Percentiles rank a stretch among this genome's conserved stretches.
Evolutionary conservation across 2,113 vertebrate genomes (phyloP).

Genomic region (Calyptommatus sinebrachiatus): DNA sequence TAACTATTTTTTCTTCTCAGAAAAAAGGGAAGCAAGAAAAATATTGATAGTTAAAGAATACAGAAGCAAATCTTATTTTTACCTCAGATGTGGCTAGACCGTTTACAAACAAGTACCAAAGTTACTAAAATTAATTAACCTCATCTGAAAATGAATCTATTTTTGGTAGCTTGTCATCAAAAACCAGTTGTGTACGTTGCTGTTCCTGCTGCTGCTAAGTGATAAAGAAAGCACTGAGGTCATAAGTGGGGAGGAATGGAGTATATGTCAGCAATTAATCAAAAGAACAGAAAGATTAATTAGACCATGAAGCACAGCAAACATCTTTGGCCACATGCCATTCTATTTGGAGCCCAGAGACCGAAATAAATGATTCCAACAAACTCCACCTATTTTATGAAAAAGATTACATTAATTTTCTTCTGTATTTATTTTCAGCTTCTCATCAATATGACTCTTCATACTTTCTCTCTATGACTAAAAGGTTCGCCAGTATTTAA

Average conservation of each 20-base stretch:
- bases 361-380: conserved; percentile 20
- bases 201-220: neutral
- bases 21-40: neutral
- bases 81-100: neutral
- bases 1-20: neutral
- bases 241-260: conserved; percentile 28
- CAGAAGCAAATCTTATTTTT: neutral
- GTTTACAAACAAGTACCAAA: neutral
- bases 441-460: neutral
- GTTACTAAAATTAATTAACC: conserved; percentile 26
- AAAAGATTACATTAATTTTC: conserved; percentile 8
- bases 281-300: conserved; percentile 48
- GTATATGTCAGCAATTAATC: conserved; percentile 50
- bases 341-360: conserved; percentile 27
- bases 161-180: conserved; percentile 8
- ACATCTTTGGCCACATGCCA: conserved; percentile 25
- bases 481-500: neutral
- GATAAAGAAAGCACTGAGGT: conserved; percentile 14
- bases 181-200: neutral
- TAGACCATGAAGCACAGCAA: conserved; percentile 4
- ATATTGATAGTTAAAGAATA: neutral
- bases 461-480: neutral
- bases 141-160: conserved; percentile 13
- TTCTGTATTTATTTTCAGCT: conserved; percentile 12
- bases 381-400: conserved; percentile 11